Percentiles rank a stretch among this genome's conserved stretches.
Conservation (phyloP, 1,140 invertebrate species). For the Zaprionus inermis region DNA sequence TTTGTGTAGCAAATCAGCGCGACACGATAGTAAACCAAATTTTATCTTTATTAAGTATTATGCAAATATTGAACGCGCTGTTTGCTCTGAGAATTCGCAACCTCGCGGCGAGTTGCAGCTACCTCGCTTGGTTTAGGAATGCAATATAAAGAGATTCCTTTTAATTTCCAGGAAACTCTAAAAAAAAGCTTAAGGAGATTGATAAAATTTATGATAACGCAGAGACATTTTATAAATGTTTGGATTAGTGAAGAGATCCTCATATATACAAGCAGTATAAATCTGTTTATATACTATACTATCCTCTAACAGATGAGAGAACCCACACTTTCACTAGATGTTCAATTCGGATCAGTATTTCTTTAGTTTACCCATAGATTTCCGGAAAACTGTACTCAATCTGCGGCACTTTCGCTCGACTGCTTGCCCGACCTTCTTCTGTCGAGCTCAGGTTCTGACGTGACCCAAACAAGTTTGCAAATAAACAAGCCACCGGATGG, state of each 20-base stretch:
- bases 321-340: too few relatives aligned
- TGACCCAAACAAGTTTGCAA: constrained; percentile 20
- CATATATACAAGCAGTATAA: too few relatives aligned
- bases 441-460: constrained; percentile 11
- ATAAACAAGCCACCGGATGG: constrained; percentile 35
- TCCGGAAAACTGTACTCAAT: background rate
- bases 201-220: background rate
- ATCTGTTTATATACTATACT: too few relatives aligned
- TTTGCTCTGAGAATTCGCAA: constrained; percentile 21
- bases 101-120: constrained; percentile 1
- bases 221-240: background rate
- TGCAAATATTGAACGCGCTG: constrained; percentile 41
- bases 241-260: too few relatives aligned
- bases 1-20: constrained; percentile 50
- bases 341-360: background rate
- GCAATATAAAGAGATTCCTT: constrained; percentile 21
- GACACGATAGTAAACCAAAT: constrained; percentile 33
- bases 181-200: background rate
- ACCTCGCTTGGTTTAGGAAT: constrained; percentile 4
- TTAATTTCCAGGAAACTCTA: background rate
- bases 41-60: constrained; percentile 47
- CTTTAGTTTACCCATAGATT: too few relatives aligned
- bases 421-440: background rate
- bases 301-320: too few relatives aligned
- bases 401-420: background rate